Percentiles rank a stretch among this genome's conserved stretches.
These are phyloP conservation scores for Cacajao melanocephalus DNA, from an alignment of 2,797 vertebrate species.

Conservation along the genomic window DNA sequence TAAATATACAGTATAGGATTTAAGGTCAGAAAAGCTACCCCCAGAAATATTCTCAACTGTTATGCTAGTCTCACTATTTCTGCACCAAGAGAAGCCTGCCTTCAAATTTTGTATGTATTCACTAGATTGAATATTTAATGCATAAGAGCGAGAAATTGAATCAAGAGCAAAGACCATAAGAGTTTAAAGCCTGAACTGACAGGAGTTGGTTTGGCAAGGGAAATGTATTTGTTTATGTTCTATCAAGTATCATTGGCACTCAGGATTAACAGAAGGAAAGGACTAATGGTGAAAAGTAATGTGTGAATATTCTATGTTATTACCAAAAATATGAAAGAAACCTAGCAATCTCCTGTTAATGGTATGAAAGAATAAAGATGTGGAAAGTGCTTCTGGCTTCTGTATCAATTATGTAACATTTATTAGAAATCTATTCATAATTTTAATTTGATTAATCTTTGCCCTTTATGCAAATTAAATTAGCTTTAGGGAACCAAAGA, in stretches of 20 bases:
- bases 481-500: conserved; percentile 36
- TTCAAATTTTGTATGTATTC: neutral
- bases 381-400: neutral
- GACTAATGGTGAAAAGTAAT: neutral
- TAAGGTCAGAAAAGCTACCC: neutral
- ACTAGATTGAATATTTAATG: neutral
- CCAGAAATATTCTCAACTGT: neutral
- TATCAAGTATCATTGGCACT: neutral
- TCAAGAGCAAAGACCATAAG: neutral
- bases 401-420: neutral
- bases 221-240: neutral
- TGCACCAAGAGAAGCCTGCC: neutral
- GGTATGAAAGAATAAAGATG: neutral
- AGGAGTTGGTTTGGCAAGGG: neutral
- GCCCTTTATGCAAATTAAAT: conserved; percentile 38
- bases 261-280: neutral
- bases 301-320: neutral
- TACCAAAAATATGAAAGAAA: neutral
- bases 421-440: conserved; percentile 28
- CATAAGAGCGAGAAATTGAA: neutral
- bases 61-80: neutral
- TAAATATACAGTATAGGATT: neutral
- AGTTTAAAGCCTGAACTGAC: neutral
- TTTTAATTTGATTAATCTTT: conserved; percentile 54
- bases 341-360: neutral